Percentiles rank a stretch among this genome's conserved stretches.
Conservation (phyloP, 2,797 vertebrate species). For the Alfaro cultratus region DNA sequence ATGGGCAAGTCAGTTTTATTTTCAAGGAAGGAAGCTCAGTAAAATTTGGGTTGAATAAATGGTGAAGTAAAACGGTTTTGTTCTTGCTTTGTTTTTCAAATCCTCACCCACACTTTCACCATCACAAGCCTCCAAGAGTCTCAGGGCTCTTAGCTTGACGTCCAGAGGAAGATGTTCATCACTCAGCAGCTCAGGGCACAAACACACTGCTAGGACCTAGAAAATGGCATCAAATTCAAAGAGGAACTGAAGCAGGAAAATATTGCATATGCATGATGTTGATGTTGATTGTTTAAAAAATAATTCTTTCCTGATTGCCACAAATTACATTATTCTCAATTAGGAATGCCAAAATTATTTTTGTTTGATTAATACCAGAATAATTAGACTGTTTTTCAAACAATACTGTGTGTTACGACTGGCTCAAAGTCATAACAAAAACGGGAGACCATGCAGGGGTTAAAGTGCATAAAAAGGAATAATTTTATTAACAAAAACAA, state of each 20-base stretch:
- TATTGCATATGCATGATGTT: too few relatives aligned
- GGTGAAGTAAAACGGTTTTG: not conserved
- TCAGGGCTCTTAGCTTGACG: conserved; percentile 59
- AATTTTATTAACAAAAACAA: too few relatives aligned
- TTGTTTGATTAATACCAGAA: not conserved
- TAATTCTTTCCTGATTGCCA: not conserved
- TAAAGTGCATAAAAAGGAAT: too few relatives aligned
- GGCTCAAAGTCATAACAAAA: too few relatives aligned
- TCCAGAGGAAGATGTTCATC: conserved; percentile 58
- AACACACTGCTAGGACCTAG: conserved; percentile 66
- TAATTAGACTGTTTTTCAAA: not conserved
- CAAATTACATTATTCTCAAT: not conserved
- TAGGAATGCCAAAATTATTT: too few relatives aligned
- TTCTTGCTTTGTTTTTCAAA: not conserved
- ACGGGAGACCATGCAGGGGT: too few relatives aligned
- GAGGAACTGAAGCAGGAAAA: not conserved
- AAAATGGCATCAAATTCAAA: not conserved
- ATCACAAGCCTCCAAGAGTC: conserved; percentile 61
- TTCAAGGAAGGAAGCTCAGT: not conserved
- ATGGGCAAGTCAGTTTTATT: not conserved
- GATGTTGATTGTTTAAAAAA: too few relatives aligned
- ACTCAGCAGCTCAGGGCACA: conserved; percentile 67
- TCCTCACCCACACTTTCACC: conserved; percentile 71
- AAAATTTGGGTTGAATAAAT: not conserved
- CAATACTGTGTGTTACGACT: too few relatives aligned